phyloP scores from a whole-genome alignment of 2,888 invertebrate genomes.

The Tipula unca region DNA sequence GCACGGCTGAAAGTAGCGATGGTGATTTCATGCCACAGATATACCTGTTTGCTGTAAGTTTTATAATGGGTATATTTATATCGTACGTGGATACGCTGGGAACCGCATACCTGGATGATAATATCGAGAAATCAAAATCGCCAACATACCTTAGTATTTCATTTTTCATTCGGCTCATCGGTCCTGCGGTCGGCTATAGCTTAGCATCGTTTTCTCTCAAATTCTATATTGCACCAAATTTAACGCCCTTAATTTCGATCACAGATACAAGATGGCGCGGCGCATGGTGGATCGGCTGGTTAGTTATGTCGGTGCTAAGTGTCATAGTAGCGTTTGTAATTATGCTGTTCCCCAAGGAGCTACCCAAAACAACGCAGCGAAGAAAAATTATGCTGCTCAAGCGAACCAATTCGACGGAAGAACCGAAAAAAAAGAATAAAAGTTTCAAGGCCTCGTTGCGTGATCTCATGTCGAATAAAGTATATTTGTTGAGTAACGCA shows the following conservation, averaged over 20 bases:
- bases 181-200: not conserved
- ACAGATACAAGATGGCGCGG: not conserved
- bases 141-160: not conserved
- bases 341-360: not conserved
- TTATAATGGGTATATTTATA: not conserved
- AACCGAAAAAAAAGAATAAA: not conserved
- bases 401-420: not conserved
- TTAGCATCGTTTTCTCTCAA: not conserved
- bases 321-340: not conserved
- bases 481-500: not conserved
- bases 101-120: not conserved
- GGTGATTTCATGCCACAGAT: not conserved
- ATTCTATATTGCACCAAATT: not conserved
- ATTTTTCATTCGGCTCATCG: not conserved
- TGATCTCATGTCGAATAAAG: not conserved
- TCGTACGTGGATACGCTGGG: not conserved
- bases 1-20: not conserved
- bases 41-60: not conserved
- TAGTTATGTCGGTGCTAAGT: not conserved
- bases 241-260: not conserved
- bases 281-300: not conserved
- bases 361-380: not conserved
- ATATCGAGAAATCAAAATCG: not conserved
- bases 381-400: not conserved
- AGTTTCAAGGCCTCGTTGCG: not conserved